Evolutionary conservation across 2,113 vertebrate species (phyloP), one percentile per base, ranked within the genome.

Genomic region (Apeltes quadracus): DNA sequence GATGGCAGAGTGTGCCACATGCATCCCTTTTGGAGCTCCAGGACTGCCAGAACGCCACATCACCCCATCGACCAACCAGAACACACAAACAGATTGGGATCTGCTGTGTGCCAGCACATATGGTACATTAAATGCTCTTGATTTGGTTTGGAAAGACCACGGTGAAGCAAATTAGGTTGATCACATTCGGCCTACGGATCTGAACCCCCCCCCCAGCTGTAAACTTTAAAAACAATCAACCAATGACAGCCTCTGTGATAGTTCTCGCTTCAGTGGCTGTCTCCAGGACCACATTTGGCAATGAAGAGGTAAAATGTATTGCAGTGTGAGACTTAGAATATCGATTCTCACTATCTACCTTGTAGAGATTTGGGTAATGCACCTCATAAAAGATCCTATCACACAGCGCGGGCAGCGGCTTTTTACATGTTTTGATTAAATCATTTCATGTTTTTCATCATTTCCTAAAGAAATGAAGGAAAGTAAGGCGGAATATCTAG

Each of bases 1-100:
- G 86, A 88, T 88, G 84, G 87, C 62, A 23, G 75, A 83, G 25
- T 2, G 2, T 27, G 69, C 81, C 91, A 92, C 89, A 83, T 90
- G 91, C 83, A 86, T 78, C 82, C 75, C 74, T 75, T 79, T 82
- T 61, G 66, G 81, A 88, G 82, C 83, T 83, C 51, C 64, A 89
- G 83, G 83, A 82, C 32, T 34, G 29, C 29, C 76, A 84, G 78
- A 75, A 43, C 56, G 36, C 44, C 22, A 23, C 59, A 79, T 86
- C 79, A 81, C 38, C 75, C 80, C 51, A 56, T 62, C 75, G 74
- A 83, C 82, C 69, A 46, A 50, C 39, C 15, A 29, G 38, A 41
- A 64, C 61, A 62, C 57, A 66, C 22, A 73, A 64, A 81, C 41
- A n/a, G 8, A 53, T 20, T 76, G 27, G 69, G 34, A 69, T 75